Evolutionary conservation across 2,888 invertebrate genomes (phyloP).

Genomic region (Meta bourneti): DNA sequence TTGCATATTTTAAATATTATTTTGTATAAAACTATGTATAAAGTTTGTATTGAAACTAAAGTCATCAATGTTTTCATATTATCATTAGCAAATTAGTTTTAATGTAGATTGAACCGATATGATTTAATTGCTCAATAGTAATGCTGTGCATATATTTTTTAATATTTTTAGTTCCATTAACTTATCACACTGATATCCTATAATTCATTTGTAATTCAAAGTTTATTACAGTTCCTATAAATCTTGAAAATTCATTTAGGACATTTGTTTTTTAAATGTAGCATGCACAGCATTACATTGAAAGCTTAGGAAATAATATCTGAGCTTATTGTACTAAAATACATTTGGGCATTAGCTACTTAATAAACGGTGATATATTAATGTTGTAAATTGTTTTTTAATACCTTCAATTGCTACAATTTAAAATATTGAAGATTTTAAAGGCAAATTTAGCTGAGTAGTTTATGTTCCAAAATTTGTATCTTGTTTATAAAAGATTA

Average conservation of each 20-base stretch:
- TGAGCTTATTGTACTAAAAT: constrained; percentile 16
- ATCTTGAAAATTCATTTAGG: neutral
- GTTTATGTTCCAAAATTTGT: no score
- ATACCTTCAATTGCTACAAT: constrained; percentile 1
- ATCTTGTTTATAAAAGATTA: no score
- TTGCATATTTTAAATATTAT: neutral
- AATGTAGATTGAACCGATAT: neutral
- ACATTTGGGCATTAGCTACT: constrained; percentile 63
- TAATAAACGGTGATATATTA: constrained; percentile 51
- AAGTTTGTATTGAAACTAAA: neutral
- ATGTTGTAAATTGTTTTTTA: constrained; percentile 34
- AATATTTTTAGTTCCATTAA: neutral
- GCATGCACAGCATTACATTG: constrained; percentile 1
- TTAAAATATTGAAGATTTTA: neutral
- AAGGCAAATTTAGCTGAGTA: no score
- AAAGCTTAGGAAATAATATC: constrained; percentile 20
- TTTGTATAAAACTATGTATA: neutral
- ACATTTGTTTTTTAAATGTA: neutral
- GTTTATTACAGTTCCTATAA: constrained; percentile 24
- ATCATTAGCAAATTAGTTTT: neutral
- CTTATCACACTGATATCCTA: neutral
- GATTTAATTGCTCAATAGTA: constrained; percentile 41
- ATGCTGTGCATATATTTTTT: constrained; percentile 3
- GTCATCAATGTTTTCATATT: neutral
- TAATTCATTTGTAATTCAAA: constrained; percentile 4